phyloP scores from a whole-genome alignment of 2,113 vertebrate genomes.

The Anarrhichthys ocellatus region DNA sequence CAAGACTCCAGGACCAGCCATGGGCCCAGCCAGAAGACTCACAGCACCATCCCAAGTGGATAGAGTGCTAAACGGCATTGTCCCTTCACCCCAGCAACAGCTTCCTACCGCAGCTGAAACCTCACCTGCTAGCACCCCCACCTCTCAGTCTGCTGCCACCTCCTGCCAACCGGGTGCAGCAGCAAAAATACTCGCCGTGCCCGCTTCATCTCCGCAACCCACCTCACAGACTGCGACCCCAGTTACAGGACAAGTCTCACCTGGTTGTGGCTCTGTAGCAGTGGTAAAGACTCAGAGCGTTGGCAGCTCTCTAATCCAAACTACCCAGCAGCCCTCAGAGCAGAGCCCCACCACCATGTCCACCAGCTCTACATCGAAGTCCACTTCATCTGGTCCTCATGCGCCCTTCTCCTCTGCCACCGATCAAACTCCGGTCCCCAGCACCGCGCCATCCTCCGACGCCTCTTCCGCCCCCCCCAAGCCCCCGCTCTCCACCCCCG shows the following conservation, averaged over 20 bases:
- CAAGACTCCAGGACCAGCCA: constrained; percentile 19
- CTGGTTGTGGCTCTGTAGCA: rapidly evolving
- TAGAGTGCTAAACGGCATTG: neutral
- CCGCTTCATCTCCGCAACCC: neutral
- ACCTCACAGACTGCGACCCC: neutral
- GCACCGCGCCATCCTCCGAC: neutral
- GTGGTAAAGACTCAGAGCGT: neutral
- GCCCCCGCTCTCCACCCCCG: neutral
- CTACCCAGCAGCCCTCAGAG: neutral
- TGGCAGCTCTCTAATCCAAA: neutral
- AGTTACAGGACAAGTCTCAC: neutral
- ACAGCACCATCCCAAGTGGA: neutral
- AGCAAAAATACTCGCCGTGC: rapidly evolving
- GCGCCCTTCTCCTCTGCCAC: neutral
- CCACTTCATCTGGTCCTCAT: neutral
- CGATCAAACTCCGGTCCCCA: neutral
- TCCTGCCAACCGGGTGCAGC: rapidly evolving
- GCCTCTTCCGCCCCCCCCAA: neutral
- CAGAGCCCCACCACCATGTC: neutral
- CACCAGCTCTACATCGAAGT: neutral
- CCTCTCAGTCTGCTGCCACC: neutral
- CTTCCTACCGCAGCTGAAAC: neutral
- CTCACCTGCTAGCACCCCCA: neutral
- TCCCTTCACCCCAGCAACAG: neutral
- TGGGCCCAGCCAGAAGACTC: neutral